These are phyloP conservation scores for Chionoecetes opilio DNA, from an alignment of 1,140 invertebrate species.

Conservation along the genomic window DNA sequence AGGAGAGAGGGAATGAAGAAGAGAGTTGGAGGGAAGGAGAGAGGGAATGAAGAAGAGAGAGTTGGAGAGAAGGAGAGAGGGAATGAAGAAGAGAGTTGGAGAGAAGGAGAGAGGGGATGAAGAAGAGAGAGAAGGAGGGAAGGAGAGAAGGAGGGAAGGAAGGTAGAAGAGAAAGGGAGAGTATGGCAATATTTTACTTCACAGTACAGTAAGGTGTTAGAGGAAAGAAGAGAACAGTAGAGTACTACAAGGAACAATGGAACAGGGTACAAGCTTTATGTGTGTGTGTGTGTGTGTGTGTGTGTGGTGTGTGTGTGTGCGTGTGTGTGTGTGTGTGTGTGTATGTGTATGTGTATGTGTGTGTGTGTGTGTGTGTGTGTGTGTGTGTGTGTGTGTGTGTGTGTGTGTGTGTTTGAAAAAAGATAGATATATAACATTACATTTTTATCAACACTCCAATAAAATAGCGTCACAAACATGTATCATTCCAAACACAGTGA, in stretches of 20 bases:
- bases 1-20: neutral
- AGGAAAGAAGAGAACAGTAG: neutral
- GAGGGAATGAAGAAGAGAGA: neutral
- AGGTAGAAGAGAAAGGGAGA: neutral
- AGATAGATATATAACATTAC: neutral
- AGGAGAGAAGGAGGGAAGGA: neutral
- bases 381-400: neutral
- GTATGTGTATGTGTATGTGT: neutral
- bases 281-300: too few species aligned
- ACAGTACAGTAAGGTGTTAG: neutral
- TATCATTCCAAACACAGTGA: neutral
- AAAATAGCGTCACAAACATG: neutral
- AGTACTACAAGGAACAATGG: neutral
- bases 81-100: too few species aligned
- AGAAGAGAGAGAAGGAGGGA: neutral
- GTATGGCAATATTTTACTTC: neutral
- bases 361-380: conserved; percentile 1
- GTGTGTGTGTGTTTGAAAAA: neutral
- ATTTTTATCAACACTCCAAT: neutral
- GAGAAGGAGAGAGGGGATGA: neutral
- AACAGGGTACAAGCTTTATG: neutral
- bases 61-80: too few species aligned
- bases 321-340: neutral
- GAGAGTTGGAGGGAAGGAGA: conserved; percentile 1
- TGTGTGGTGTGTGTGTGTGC: neutral